Percentiles rank a stretch among this genome's conserved stretches.
Conservation (phyloP, 1,140 invertebrate species). For the Rhagoletis pomonella region DNA sequence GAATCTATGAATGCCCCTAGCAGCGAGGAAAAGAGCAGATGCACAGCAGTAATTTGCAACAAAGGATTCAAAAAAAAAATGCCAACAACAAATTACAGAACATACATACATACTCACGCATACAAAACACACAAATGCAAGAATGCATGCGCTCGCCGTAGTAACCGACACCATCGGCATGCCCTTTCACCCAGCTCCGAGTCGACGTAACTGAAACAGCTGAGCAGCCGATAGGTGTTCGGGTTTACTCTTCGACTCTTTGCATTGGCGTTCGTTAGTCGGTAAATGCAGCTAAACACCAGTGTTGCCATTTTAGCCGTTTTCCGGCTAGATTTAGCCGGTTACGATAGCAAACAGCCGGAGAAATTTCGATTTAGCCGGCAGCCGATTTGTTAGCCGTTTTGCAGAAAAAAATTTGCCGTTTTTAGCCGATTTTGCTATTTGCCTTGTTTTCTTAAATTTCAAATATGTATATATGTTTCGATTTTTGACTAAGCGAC, state of each 20-base stretch:
- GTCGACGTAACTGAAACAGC: not conserved
- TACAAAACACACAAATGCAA: not conserved
- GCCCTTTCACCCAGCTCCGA: not conserved
- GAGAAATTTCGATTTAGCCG: too few species aligned
- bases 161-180: not conserved
- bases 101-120: not conserved
- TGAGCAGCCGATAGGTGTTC: not conserved
- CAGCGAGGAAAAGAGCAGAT: slow-evolving; percentile 7
- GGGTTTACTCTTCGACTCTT: not conserved
- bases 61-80: not conserved
- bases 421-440: too few species aligned
- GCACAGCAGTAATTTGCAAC: slow-evolving; percentile 27
- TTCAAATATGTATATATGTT: too few species aligned
- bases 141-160: not conserved
- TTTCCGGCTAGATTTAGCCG: not conserved
- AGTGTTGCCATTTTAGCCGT: too few species aligned
- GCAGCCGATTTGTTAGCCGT: too few species aligned
- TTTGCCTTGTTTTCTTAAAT: too few species aligned
- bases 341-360: too few species aligned
- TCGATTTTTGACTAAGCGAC: too few species aligned
- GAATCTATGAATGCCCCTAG: not conserved
- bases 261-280: slow-evolving; percentile 9
- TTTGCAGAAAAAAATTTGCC: too few species aligned
- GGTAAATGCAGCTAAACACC: too few species aligned
- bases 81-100: not conserved